These are phyloP conservation scores for Polyodon spathula DNA, from an alignment of 2,113 vertebrate species.

Conservation along the genomic window DNA sequence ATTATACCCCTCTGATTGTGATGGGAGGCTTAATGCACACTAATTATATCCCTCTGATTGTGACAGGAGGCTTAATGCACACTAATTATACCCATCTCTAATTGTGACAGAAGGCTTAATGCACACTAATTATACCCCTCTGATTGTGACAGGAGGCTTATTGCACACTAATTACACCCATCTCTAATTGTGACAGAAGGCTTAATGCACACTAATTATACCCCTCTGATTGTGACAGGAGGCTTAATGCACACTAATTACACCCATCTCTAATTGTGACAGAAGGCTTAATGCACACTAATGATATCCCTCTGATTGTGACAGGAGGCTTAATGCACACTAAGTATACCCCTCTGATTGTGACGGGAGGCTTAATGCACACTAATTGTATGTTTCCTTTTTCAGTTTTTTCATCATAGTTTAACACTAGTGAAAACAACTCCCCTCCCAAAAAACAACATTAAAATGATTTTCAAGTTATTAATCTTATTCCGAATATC, in stretches of 20 bases:
- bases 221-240: background rate
- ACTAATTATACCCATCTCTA: slow-evolving; percentile 73
- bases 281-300: background rate
- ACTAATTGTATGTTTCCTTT: slow-evolving; percentile 72
- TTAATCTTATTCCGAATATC: slow-evolving; percentile 10
- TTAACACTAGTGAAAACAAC: slow-evolving; percentile 25
- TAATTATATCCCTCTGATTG: slow-evolving; percentile 23
- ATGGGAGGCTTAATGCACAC: background rate
- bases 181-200: too few species aligned
- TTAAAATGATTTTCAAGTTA: slow-evolving; percentile 34
- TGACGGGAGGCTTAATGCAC: slow-evolving; percentile 68
- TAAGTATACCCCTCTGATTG: slow-evolving; percentile 29
- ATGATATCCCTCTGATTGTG: background rate
- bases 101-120: too few species aligned
- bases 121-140: too few species aligned
- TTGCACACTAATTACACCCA: too few species aligned
- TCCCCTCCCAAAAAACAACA: slow-evolving; percentile 3
- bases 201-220: background rate
- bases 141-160: too few species aligned
- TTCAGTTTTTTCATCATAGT: slow-evolving; percentile 56
- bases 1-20: slow-evolving; percentile 44
- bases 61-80: slow-evolving; percentile 67
- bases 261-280: background rate
- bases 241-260: background rate
- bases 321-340: background rate